These are phyloP conservation scores for Trematocara macrostoma DNA, from an alignment of 2,113 vertebrate species.

Conservation along the genomic window DNA sequence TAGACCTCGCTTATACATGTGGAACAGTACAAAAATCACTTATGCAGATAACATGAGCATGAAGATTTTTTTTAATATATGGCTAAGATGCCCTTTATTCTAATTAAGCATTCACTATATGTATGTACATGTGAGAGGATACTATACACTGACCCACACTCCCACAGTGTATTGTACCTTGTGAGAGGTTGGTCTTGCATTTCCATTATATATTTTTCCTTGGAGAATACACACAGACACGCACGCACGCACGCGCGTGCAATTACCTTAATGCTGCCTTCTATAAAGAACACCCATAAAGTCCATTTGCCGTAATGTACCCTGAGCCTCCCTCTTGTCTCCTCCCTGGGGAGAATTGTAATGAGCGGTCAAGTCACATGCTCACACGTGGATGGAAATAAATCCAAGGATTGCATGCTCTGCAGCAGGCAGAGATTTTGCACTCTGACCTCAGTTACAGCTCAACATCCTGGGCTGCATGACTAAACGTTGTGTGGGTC, in stretches of 20 bases:
- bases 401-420: constrained; percentile 25
- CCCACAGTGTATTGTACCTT: neutral
- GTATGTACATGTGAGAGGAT: neutral
- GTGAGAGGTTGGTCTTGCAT: constrained; percentile 5
- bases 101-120: neutral
- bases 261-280: constrained; percentile 75
- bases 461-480: neutral
- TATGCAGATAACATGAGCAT: neutral
- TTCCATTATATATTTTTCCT: constrained; percentile 19
- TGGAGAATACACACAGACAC: neutral
- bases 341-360: constrained; percentile 68
- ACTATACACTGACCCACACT: neutral
- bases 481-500: neutral
- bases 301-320: constrained; percentile 73
- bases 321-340: constrained; percentile 29
- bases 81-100: neutral
- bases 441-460: constrained; percentile 22
- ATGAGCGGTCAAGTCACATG: constrained; percentile 50
- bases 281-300: constrained; percentile 69
- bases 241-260: neutral
- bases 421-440: neutral
- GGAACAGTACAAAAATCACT: neutral
- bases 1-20: neutral
- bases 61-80: neutral
- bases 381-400: constrained; percentile 36